Evolutionary conservation across 2,888 invertebrate species (phyloP).

Genomic region (Thysanoteuthis rhombus): DNA sequence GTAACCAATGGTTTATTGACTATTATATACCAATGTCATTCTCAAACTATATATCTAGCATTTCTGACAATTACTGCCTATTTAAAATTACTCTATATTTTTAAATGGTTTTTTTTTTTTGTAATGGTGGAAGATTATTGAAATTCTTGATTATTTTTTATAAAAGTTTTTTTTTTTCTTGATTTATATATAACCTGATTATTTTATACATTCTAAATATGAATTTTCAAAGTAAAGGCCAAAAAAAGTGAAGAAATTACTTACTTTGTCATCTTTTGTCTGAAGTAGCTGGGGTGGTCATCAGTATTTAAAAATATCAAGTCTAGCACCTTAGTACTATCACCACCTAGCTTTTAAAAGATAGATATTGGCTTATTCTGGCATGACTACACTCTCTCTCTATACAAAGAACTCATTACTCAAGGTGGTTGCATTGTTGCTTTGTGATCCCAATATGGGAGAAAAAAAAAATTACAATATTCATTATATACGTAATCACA

Average conservation of each 20-base stretch:
- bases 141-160: not conserved
- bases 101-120: not conserved
- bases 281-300: not conserved
- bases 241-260: too few species aligned
- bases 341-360: not conserved
- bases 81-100: not conserved
- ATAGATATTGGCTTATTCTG: not conserved
- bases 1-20: not conserved
- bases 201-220: not conserved
- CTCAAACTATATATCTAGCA: not conserved
- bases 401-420: slow-evolving; percentile 21
- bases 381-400: not conserved
- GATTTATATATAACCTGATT: not conserved
- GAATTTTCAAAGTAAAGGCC: not conserved
- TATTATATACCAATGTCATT: not conserved
- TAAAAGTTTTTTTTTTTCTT: not conserved
- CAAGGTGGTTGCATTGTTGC: not conserved
- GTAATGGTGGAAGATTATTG: not conserved
- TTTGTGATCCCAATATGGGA: not conserved
- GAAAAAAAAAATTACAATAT: not conserved
- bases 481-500: slow-evolving; percentile 1
- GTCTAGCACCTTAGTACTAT: not conserved
- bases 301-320: not conserved
- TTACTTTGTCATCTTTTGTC: not conserved
- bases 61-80: not conserved